Evolutionary conservation across 2,113 vertebrate genomes (phyloP).

Genomic region (Oreotragus oreotragus): DNA sequence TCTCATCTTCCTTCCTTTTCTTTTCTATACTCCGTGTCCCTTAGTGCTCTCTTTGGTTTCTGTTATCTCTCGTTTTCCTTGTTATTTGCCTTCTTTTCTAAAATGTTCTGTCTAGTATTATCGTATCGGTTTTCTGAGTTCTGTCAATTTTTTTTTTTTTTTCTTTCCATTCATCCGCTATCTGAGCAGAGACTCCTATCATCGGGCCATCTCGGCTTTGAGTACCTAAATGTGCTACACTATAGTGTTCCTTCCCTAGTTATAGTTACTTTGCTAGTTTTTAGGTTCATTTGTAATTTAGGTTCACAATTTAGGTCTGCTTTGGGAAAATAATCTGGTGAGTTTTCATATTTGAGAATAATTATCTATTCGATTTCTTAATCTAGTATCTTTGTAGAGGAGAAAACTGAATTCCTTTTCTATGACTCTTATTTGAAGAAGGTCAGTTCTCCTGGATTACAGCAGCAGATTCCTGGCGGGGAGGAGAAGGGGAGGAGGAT

Average conservation of each 20-base stretch:
- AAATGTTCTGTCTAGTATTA: neutral
- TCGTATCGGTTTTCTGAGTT: neutral
- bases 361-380: neutral
- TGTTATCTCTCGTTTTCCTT: neutral
- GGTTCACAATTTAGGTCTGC: neutral
- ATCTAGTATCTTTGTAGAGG: neutral
- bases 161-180: neutral
- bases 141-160: neutral
- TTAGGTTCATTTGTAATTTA: neutral
- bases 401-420: neutral
- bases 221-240: neutral
- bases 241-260: too few relatives aligned
- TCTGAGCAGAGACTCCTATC: neutral
- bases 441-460: neutral
- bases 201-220: neutral
- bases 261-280: neutral
- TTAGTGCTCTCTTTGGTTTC: neutral
- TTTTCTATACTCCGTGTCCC: neutral
- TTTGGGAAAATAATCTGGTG: neutral
- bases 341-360: neutral
- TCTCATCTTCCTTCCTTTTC: neutral
- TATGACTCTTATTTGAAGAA: neutral
- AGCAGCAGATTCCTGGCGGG: neutral
- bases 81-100: neutral
- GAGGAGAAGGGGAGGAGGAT: fast-evolving